These are phyloP conservation scores for Corythornis cristatus DNA, from an alignment of 2,113 vertebrate genomes.

Conservation along the genomic window DNA sequence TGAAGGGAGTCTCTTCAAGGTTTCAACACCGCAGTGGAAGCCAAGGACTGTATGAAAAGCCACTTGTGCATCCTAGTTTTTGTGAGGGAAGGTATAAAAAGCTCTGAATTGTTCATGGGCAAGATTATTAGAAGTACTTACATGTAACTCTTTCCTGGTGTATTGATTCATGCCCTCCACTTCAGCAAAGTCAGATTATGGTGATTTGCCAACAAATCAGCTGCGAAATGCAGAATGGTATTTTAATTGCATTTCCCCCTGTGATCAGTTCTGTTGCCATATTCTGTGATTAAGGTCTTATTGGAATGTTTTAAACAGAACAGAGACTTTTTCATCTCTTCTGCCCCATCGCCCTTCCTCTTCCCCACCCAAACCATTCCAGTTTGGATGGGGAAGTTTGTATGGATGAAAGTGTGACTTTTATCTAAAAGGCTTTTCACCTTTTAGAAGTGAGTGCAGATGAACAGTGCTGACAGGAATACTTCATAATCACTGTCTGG, in stretches of 20 bases:
- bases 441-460: neutral
- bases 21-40: neutral
- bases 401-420: conserved; percentile 9
- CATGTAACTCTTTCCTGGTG: conserved; percentile 28
- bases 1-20: neutral
- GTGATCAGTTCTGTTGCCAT: conserved; percentile 16
- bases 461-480: neutral
- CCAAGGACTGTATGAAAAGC: neutral
- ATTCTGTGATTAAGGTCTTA: conserved; percentile 25
- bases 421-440: neutral
- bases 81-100: neutral
- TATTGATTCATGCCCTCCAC: conserved; percentile 30
- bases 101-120: neutral
- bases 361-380: neutral
- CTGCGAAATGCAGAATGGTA: conserved; percentile 51
- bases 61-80: neutral
- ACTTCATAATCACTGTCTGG: neutral
- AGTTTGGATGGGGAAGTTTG: neutral
- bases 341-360: neutral
- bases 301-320: conserved; percentile 41
- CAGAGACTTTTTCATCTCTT: neutral
- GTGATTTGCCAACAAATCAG: conserved; percentile 33
- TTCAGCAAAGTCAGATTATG: conserved; percentile 46
- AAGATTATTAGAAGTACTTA: conserved; percentile 38
- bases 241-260: conserved; percentile 62